Evolutionary conservation across 1,140 invertebrate genomes (phyloP), one percentile per base, ranked within the genome.

Genomic region (Rhynchophorus ferrugineus): DNA sequence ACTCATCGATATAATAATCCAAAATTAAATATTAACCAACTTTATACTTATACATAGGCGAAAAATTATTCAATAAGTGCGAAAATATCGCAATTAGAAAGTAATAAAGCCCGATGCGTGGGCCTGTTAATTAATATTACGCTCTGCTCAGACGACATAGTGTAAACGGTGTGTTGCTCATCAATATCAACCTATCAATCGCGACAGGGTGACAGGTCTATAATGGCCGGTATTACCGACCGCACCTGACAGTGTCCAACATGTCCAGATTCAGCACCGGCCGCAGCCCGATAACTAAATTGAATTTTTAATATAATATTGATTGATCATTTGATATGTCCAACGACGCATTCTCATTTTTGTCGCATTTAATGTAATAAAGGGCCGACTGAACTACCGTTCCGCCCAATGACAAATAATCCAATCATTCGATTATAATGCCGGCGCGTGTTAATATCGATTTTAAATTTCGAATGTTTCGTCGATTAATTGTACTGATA

Each of bases 201-300:
- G 14, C 58, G 61, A 61, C 61, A 61, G 50, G 45, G 19, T 60
- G 61, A 61, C 61, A 59, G 48, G 49, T 62, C 56, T 54, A 57
- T 59, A 59, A 60, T 48, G 49, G 53, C 42, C 5, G 29, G 55
- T 58, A 56, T 55, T 56, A 53, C 57, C 49, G 56, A 59, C 61
- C 61, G 44, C 61, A 63, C 61, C 61, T 63, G 59, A 61, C 57
- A 61, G 51, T 57, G 59, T 61, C 61, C 60, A n/a, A n/a, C n/a
- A n/a, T n/a, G n/a, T n/a, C n/a, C 58, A 43, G 47, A 46, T 52
- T 43, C 54, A 14, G 22, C 44, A 36, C 20, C 50, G 39, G 38
- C 41, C 44, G 55, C n/a, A n/a, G n/a, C 35, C 38, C 48, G 54
- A 57, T 61, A 59, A 58, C 59, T 53, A 54, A 58, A 63, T 61